Evolutionary conservation across 2,888 invertebrate genomes (phyloP), one percentile per base, ranked within the genome.

Genomic region (Ctena decussata): DNA sequence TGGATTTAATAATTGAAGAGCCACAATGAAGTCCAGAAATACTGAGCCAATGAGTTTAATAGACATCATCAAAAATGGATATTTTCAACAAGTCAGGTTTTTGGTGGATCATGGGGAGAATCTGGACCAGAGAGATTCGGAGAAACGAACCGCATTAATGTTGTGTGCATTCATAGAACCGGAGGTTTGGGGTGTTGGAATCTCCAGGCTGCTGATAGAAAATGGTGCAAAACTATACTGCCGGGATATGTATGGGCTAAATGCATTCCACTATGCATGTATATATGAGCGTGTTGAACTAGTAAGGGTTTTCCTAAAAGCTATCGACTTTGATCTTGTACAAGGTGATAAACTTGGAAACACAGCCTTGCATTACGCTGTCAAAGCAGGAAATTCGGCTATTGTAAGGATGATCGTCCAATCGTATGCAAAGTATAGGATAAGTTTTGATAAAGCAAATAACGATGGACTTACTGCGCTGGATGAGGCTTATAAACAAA

Each of bases 351-450:
- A 86, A 81, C 83, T 88, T 46, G 95, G 95, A 8, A 95, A 95
- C 84, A 95, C 95, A 0, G 93, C 95, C 0, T 90, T 95, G 30
- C 95, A 95, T 85, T 95, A 95, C 79, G 94, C 95, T 0, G 95
- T 92, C 1, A 84, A 88, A 70, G 79, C 91, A 0, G 95, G 94
- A 24, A 93, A 94, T 82, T 65, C 82, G 3, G 81, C 82, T 6
- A 84, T 94, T n/a, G 91, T 92, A 0, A 75, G 86, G 39, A 83
- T 92, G 0, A 74, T 95, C 39, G 87, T 93, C 15, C 86, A 90
- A 35, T 81, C 89, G 24, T 89, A 89, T 57, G 82, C 82, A 15
- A 91, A 90, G 77, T 94, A 91, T 73, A 85, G 84, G 71, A 76
- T 91, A 21, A 49, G 69, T 5, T 77, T 90, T 60, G 91, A 90